Evolutionary conservation across 2,797 vertebrate species (phyloP).

Genomic region (Malurus splendens): DNA sequence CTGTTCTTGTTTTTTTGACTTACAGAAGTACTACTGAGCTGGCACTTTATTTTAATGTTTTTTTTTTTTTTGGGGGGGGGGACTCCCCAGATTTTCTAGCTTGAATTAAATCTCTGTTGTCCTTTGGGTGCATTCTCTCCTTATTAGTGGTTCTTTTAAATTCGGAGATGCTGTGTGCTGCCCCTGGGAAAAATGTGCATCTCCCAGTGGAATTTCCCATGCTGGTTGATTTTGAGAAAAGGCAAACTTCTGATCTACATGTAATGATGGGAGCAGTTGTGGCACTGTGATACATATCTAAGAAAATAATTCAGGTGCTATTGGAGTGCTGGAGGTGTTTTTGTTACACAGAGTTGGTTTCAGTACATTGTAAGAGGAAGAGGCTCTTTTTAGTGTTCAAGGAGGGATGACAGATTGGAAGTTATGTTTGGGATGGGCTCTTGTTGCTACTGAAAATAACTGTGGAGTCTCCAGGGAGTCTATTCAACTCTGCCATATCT

Average conservation of each 20-base stretch:
- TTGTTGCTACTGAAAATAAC: slow-evolving; percentile 44
- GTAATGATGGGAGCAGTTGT: not conserved
- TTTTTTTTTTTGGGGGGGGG: not conserved
- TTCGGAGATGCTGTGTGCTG: not conserved
- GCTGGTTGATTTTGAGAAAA: not conserved
- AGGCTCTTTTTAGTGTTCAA: slow-evolving; percentile 20
- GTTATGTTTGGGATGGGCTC: slow-evolving; percentile 41
- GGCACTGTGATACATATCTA: not conserved
- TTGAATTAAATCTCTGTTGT: not conserved
- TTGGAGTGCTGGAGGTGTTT: not conserved
- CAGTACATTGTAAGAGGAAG: not conserved
- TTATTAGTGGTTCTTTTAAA: not conserved
- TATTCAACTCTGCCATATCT: slow-evolving; percentile 7
- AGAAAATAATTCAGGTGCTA: not conserved
- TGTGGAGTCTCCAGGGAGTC: slow-evolving; percentile 22
- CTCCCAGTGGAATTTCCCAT: not conserved
- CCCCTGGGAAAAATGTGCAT: not conserved
- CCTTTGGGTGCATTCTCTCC: not conserved
- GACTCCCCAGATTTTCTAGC: not conserved
- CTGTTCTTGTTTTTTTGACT: not conserved
- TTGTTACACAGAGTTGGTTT: not conserved
- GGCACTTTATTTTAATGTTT: not conserved
- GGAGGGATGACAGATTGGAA: slow-evolving; percentile 50
- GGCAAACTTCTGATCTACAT: not conserved
- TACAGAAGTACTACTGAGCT: not conserved